phyloP scores from a whole-genome alignment of 2,797 vertebrate genomes.

The Chromobotia macracanthus region DNA sequence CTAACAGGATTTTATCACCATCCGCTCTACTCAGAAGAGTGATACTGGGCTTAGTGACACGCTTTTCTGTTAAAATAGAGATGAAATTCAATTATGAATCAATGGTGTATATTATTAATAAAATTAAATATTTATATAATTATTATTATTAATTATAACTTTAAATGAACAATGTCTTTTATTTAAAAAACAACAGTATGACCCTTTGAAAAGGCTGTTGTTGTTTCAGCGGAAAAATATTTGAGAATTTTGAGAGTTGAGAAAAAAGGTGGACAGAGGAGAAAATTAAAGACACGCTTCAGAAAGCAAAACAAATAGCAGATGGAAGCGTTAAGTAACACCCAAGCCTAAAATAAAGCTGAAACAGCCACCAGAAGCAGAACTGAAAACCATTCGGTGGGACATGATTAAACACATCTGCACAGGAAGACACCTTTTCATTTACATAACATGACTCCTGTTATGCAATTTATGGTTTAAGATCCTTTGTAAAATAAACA shows the following conservation, averaged over 20 bases:
- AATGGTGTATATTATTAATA: not conserved
- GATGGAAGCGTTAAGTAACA: conserved; percentile 64
- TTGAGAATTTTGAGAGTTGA: no score
- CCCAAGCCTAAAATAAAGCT: conserved; percentile 51
- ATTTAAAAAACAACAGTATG: no score
- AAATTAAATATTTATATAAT: no score
- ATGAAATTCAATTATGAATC: conserved; percentile 9
- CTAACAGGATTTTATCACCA: conserved; percentile 52
- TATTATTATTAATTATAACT: no score
- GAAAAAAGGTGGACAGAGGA: conserved; percentile 59
- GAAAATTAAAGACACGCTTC: conserved; percentile 57
- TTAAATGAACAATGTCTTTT: no score
- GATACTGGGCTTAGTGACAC: conserved; percentile 56
- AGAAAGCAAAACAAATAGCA: conserved; percentile 58
- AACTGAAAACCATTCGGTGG: conserved; percentile 66
- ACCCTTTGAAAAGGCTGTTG: not conserved
- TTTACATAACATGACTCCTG: conserved; percentile 11
- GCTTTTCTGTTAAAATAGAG: conserved; percentile 44
- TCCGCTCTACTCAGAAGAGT: conserved; percentile 54
- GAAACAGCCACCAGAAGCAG: conserved; percentile 54
- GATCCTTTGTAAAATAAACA: not conserved
- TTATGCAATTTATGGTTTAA: conserved; percentile 19
- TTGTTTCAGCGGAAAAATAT: conserved; percentile 1
- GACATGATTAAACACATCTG: conserved; percentile 20
- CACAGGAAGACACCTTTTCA: conserved; percentile 9